These are phyloP conservation scores for Sminthurides aquaticus DNA, from an alignment of 2,888 invertebrate species.

Conservation along the genomic window DNA sequence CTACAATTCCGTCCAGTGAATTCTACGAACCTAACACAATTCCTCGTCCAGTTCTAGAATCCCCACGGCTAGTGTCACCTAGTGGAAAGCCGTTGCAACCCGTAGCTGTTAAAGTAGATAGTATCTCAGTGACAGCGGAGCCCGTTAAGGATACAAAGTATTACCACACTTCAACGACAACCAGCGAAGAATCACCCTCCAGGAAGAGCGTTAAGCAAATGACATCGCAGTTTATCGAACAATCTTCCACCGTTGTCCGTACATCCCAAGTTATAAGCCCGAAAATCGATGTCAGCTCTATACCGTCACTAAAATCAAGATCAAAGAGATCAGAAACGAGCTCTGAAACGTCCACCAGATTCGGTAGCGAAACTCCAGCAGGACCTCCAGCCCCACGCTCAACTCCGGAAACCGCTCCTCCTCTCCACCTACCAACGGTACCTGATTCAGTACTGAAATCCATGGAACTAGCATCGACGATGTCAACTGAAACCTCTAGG, in stretches of 20 bases:
- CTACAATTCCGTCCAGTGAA: conserved; percentile 10
- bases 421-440: background rate
- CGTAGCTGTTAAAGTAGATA: conserved; percentile 12
- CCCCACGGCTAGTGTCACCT: conserved; percentile 15
- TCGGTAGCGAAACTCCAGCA: background rate
- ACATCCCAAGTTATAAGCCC: background rate
- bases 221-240: conserved; percentile 4
- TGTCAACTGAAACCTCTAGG: background rate
- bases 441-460: conserved; percentile 14
- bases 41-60: conserved; percentile 5
- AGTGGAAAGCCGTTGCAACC: conserved; percentile 12
- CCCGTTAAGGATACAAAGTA: background rate
- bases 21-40: background rate
- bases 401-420: conserved; percentile 7
- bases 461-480: conserved; percentile 3
- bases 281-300: background rate
- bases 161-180: background rate
- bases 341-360: background rate
- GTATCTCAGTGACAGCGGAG: conserved; percentile 10
- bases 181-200: background rate
- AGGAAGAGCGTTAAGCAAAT: conserved; percentile 8
- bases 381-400: conserved; percentile 8
- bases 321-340: background rate
- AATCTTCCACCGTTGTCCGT: conserved; percentile 1
- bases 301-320: background rate